Conservation (phyloP, 2,797 vertebrate genomes). For the Sebastes steindachneri region DNA sequence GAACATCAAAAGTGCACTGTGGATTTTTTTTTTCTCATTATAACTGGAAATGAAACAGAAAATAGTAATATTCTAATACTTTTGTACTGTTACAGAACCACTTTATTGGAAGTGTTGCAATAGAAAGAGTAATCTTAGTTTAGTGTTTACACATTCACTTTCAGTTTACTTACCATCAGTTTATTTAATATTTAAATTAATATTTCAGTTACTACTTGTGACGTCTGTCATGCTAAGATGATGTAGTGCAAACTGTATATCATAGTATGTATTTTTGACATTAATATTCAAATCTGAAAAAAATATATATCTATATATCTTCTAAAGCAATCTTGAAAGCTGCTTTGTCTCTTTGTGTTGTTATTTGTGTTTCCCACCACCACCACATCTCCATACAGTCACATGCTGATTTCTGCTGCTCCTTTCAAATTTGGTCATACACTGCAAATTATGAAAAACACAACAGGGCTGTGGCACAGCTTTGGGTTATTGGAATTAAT, state of each 20-base stretch:
- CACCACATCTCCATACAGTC: neutral
- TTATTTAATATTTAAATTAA: slow-evolving; percentile 99
- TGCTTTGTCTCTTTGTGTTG: slow-evolving; percentile 57
- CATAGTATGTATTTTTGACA: slow-evolving; percentile 99
- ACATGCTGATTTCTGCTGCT: neutral
- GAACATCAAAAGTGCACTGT: slow-evolving; percentile 89
- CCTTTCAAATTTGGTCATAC: neutral
- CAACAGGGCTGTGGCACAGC: neutral
- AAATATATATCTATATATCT: slow-evolving; percentile 89
- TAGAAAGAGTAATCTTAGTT: slow-evolving; percentile 94
- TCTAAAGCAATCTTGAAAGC: slow-evolving; percentile 82
- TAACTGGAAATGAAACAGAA: slow-evolving; percentile 91
- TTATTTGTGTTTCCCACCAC: neutral
- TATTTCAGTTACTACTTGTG: slow-evolving; percentile 98
- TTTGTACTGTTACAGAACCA: slow-evolving; percentile 98
- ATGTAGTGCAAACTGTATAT: slow-evolving; percentile 99
- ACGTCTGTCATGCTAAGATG: slow-evolving; percentile 95
- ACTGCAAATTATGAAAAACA: neutral
- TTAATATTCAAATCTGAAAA: slow-evolving; percentile 98
- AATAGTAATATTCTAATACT: slow-evolving; percentile 89
- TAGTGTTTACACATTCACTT: slow-evolving; percentile 98
- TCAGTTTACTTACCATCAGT: slow-evolving; percentile 86
- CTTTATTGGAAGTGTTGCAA: slow-evolving; percentile 98
- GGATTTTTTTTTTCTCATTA: slow-evolving; percentile 86
- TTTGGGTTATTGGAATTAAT: neutral